Base-by-base conservation (phyloP, 2,113 vertebrate genomes). In the Chamaea fasciata region DNA sequence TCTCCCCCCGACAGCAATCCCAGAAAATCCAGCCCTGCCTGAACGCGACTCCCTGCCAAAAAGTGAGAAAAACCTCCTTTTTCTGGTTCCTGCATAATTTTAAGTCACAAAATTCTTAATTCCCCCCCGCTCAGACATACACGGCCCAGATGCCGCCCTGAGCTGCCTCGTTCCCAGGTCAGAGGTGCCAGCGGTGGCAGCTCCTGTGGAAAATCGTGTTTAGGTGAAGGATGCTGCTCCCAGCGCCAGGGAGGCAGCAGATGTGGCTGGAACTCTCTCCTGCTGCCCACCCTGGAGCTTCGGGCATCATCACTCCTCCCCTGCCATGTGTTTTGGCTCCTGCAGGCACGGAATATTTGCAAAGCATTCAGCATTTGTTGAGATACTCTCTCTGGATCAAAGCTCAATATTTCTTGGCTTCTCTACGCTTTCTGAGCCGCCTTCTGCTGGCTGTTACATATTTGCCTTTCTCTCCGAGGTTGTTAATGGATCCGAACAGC, bases 351-450 rank as follows among this genome's bases (percentile, higher is more conserved):
- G 87, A 91, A 39, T 92, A n/a, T 89, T 89, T 87, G 90, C 86
- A 57, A 57, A 56, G 47, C 76, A 44, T 73, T 70, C 27, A 5
- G 37, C 87, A 30, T 93, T 92, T 79, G 77, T 37, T 80, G 83
- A 74, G 75, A 86, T 83, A 68, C 44, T 68, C 79, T 80, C 82
- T 35, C 88, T 90, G 70, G 94, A 93, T 96, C 74, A 63, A 56
- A 94, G 91, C 94, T 63, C 86, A 81, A 22, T 89, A 68, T 93
- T 96, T 96, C 94, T 96, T 86, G 92, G 87, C 81, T 93, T 23
- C 65, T 63, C 75, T 62, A 44, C 56, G 41, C 65, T 67, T 76
- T 83, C 89, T 55, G 63, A 62, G 77, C 91, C 10, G 91, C 96
- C 93, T 95, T 96, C 94, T 96, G 95, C 94, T 95, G 59, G 1